Percentiles rank a stretch among this genome's conserved stretches.
Evolutionary conservation across 1,140 invertebrate species (phyloP).

Genomic region (Phortica variegata): DNA sequence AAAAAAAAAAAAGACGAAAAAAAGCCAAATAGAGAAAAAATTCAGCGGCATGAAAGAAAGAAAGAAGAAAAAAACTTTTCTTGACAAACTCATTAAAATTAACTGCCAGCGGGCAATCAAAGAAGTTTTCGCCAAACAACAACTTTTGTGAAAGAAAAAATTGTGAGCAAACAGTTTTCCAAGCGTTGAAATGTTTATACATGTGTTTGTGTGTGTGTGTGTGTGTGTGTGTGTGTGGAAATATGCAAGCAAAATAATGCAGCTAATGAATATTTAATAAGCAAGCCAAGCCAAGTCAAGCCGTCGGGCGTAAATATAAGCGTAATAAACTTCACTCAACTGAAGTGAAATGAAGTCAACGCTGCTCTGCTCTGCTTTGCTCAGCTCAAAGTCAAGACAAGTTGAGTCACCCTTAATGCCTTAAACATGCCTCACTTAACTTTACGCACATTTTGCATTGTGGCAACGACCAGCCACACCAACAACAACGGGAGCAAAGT

Average conservation of each 20-base stretch:
- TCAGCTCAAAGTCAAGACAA: too few species aligned
- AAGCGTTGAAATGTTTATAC: slow-evolving; percentile 10
- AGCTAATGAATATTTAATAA: slow-evolving; percentile 53
- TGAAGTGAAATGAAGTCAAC: too few species aligned
- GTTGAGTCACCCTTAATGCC: too few species aligned
- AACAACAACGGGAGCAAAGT: neutral
- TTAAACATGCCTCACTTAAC: too few species aligned
- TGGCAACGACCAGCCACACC: slow-evolving; percentile 10
- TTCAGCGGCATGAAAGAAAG: too few species aligned
- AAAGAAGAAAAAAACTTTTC: slow-evolving; percentile 16
- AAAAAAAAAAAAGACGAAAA: too few species aligned
- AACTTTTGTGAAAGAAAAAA: neutral
- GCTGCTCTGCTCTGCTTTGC: too few species aligned
- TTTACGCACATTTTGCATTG: neutral
- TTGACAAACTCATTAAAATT: slow-evolving; percentile 15
- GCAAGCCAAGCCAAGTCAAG: slow-evolving; percentile 6
- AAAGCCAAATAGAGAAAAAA: too few species aligned
- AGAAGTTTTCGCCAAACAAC: slow-evolving; percentile 12
- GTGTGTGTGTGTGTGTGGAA: too few species aligned
- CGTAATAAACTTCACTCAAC: neutral
- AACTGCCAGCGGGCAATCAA: slow-evolving; percentile 8
- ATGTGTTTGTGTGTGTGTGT: slow-evolving; percentile 12
- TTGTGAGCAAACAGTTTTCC: neutral
- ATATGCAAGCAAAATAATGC: too few species aligned
- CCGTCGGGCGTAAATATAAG: slow-evolving; percentile 1